Conservation (phyloP, 1,140 invertebrate species). For the Lineus longissimus region DNA sequence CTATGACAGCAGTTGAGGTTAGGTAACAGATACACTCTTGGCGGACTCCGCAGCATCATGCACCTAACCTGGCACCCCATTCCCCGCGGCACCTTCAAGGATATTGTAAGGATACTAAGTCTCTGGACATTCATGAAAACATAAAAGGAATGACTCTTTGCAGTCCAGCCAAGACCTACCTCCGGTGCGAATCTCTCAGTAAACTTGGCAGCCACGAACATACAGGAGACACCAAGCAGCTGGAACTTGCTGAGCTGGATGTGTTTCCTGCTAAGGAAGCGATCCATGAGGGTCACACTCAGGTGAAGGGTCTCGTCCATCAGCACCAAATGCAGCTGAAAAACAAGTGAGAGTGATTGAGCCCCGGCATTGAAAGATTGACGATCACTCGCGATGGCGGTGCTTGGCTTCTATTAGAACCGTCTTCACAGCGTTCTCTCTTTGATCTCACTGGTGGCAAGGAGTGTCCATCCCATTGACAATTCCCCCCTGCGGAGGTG, state of each 20-base stretch:
- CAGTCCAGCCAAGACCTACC: constrained; percentile 20
- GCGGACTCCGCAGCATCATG: too few relatives aligned
- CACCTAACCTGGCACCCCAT: too few relatives aligned
- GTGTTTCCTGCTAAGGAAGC: constrained; percentile 24
- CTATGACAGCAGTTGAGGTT: too few relatives aligned
- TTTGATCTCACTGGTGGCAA: constrained; percentile 1
- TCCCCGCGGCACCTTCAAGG: too few relatives aligned
- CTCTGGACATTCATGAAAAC: too few relatives aligned
- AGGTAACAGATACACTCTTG: too few relatives aligned
- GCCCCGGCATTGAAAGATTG: too few relatives aligned
- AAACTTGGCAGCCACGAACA: constrained; percentile 47
- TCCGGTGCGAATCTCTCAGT: constrained; percentile 42
- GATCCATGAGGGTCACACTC: constrained; percentile 37
- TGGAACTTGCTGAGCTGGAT: constrained; percentile 30
- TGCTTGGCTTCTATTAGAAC: background rate
- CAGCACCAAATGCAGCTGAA: constrained; percentile 38
- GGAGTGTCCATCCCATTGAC: too few relatives aligned
- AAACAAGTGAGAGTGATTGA: background rate
- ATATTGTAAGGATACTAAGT: too few relatives aligned
- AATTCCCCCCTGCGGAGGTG: too few relatives aligned
- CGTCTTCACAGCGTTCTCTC: background rate
- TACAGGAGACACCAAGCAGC: constrained; percentile 43
- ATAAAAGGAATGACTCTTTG: background rate
- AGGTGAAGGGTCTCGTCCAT: constrained; percentile 43
- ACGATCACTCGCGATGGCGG: too few relatives aligned